Base-by-base conservation (phyloP, 2,797 vertebrate genomes). In the Xenops minutus region DNA sequence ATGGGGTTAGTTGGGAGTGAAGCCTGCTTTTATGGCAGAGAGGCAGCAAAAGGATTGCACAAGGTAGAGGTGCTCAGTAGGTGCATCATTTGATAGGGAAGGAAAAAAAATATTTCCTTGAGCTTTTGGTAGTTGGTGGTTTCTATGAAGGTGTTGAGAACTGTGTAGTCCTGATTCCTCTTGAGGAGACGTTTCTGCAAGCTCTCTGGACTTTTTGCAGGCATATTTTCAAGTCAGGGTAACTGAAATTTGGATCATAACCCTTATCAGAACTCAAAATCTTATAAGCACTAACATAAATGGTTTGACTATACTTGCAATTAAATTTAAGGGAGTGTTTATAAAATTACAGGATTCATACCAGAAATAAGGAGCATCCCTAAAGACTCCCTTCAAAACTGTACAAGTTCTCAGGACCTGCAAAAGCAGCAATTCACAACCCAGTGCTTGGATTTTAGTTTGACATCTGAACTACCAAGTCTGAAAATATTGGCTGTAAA, bases 241-340 rank as follows among this genome's bases (percentile, higher is more conserved):
- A 48, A 22, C 46, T 88, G 58, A 75, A 89, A 44, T 78, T 66
- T 91, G 64, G 13, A 20, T 91, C 36, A 48, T 48, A 75, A 83
- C 44, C n/a, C 10, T 41, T 83, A 34, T 20, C 4, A 14, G 34
- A 88, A 82, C 15, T 23, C 7, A 4, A 0, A 0, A 19, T 59
- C 34, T 41, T 61, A 43, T 21, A 59, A 56, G 49, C 10, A 73
- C 29, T 76, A 76, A 56, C 21, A 20, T 37, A 72, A 83, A 61
- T 64, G 7, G 27, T 89, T 89, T 63, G 37, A 27, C 51, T 86
- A 4, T 54, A 61, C 9, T 12, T 54, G n/a, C 46, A 62, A 81
- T 73, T 81, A 48, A 37, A 79, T 67, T 81, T 41, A 55, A 59
- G 48, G 30, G 32, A 71, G 20, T 73, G 18, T 73, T 92, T 37